Evolutionary conservation across 1,140 invertebrate genomes (phyloP).

Genomic region (Limonius californicus): DNA sequence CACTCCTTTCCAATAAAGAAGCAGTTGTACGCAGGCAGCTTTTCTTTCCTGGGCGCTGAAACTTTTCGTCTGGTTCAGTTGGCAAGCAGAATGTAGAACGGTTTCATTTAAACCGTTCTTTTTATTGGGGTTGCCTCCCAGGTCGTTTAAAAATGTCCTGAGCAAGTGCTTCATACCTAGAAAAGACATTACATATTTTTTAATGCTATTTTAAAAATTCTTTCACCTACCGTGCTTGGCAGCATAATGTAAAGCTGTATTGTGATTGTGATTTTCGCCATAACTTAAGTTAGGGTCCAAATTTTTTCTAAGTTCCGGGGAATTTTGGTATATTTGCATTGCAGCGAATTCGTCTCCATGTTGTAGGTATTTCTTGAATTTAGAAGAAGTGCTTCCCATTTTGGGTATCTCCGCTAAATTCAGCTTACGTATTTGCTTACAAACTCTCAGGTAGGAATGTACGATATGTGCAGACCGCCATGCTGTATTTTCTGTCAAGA

Average conservation of each 20-base stretch:
- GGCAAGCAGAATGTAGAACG: constrained; percentile 61
- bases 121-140: constrained; percentile 68
- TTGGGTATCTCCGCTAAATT: too few relatives aligned
- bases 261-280: constrained; percentile 64
- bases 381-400: constrained; percentile 68
- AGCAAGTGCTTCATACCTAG: constrained; percentile 56
- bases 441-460: background rate
- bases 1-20: constrained; percentile 61
- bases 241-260: constrained; percentile 66
- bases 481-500: constrained; percentile 37
- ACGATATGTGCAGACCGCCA: constrained; percentile 31
- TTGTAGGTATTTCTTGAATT: constrained; percentile 69
- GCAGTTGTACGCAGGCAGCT: constrained; percentile 57
- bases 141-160: constrained; percentile 62
- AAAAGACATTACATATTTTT: constrained; percentile 10
- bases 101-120: constrained; percentile 63
- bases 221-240: constrained; percentile 65
- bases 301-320: constrained; percentile 59
- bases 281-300: constrained; percentile 69
- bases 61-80: constrained; percentile 51
- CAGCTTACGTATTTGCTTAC: background rate
- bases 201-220: too few relatives aligned
- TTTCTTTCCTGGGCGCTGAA: constrained; percentile 57
- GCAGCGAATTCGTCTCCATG: constrained; percentile 70
- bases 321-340: constrained; percentile 59